Percentiles rank a stretch among this genome's conserved stretches.
These are phyloP conservation scores for Galaxias olidus DNA, from an alignment of 2,797 vertebrate genomes.

Conservation along the genomic window DNA sequence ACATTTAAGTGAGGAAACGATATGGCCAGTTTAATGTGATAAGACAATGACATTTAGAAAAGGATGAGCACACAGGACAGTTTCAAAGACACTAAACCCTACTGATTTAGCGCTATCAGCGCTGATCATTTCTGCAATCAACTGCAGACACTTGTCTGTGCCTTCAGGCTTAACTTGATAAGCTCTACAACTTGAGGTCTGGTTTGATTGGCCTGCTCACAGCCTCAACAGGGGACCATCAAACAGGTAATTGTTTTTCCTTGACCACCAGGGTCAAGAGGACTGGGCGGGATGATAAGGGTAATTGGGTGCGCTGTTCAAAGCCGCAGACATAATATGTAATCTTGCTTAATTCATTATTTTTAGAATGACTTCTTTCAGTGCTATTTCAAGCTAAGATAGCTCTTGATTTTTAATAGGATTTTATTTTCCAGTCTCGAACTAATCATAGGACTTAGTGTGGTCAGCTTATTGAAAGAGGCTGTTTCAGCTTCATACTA, in stretches of 20 bases:
- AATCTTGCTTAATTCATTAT: too few relatives aligned
- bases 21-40: constrained; percentile 27
- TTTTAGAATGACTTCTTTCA: too few relatives aligned
- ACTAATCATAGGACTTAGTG: too few relatives aligned
- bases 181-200: constrained; percentile 24
- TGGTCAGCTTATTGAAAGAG: too few relatives aligned
- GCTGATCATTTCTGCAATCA: constrained; percentile 33
- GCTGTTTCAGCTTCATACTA: too few relatives aligned
- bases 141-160: constrained; percentile 25
- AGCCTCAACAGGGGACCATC: constrained; percentile 14
- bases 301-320: neutral
- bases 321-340: too few relatives aligned
- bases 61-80: constrained; percentile 14
- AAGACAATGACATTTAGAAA: constrained; percentile 53
- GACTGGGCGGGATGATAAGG: constrained; percentile 11
- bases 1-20: neutral
- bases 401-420: too few relatives aligned
- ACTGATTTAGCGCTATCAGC: constrained; percentile 18
- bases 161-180: constrained; percentile 33
- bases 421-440: too few relatives aligned
- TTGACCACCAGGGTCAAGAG: constrained; percentile 3
- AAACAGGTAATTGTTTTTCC: constrained; percentile 6
- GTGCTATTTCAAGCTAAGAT: too few relatives aligned
- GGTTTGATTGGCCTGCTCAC: constrained; percentile 28
- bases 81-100: constrained; percentile 20